Evolutionary conservation across 2,797 vertebrate species (phyloP).

Genomic region (Thunnus albacares): DNA sequence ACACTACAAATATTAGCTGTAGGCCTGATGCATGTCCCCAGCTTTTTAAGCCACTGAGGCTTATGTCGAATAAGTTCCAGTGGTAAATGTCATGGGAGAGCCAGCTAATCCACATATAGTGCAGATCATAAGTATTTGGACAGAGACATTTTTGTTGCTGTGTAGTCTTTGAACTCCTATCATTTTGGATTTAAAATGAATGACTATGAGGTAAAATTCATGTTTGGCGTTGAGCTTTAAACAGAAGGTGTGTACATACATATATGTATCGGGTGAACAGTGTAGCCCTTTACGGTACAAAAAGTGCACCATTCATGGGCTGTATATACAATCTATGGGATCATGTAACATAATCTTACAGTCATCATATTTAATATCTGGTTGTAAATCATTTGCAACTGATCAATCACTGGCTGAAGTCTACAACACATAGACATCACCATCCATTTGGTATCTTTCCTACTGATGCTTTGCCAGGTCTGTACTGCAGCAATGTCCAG

Average conservation of each 20-base stretch:
- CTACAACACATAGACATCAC: neutral
- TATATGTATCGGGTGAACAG: neutral
- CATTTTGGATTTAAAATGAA: neutral
- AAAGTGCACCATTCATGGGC: neutral
- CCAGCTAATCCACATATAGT: neutral
- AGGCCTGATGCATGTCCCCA: neutral
- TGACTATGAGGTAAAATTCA: neutral
- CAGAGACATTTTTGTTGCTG: neutral
- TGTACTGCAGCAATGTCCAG: neutral
- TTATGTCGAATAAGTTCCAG: neutral
- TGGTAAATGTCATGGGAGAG: neutral
- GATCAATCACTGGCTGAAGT: neutral
- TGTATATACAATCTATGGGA: neutral
- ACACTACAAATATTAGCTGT: neutral
- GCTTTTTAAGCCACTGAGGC: neutral
- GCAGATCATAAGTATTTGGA: neutral
- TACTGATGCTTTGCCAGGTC: neutral
- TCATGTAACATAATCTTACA: neutral
- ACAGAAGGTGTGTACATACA: constrained; percentile 2
- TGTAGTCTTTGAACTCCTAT: neutral
- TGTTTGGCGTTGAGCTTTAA: neutral
- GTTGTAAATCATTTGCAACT: neutral
- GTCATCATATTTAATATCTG: neutral
- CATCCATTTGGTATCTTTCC: neutral
- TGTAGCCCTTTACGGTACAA: neutral